Base-by-base conservation (phyloP, 2,888 invertebrate species). In the Andrena marginata region DNA sequence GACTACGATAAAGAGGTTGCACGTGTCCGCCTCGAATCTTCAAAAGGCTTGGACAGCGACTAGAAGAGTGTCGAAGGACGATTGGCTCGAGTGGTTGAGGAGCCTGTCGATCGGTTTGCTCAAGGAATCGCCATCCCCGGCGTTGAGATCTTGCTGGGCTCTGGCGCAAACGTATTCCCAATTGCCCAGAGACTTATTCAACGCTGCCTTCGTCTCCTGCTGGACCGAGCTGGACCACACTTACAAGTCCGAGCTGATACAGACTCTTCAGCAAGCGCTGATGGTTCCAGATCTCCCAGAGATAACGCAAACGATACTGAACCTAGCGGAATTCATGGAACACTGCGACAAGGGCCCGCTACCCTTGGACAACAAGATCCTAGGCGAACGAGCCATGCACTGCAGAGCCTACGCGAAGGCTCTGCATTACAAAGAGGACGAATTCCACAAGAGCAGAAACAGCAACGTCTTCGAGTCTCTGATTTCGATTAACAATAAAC, bases 261-360 rank as follows among this genome's bases (percentile, higher is more conserved):
- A 96, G 71, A 98, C 98, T 42, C 94, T 99, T 42, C 97, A 98
- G 89, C 97, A 98, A 92, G 99, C 99, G 0, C 94, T 99, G 7
- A 96, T 97, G 79, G 98, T 99, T 0, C 98, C 98, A 4, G 99
- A 99, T 92, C 96, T 99, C 73, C 98, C 99, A 0, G 99, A 99
- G 93, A 97, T 99, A 62, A 99, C 99, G 0, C 99, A 99, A 92
- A 98, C 99, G 0, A 97, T 99, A 82, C 95, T 99, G 16, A 99
- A 99, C 95, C 95, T 99, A 83, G 99, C 99, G 0, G 99, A 99
- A 94, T 99, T 99, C 92, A 99, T 99, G 99, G 99, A 99, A 91
- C 99, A 99, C 93, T 99, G 99, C 91, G 99, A 99, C 92, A 97
- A 98, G 92, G 99, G 99, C 31, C 97, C 99, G 0, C 94, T 99